Base-by-base conservation (phyloP, 2,888 invertebrate species). In the Ommatoiulus sabulosus region DNA sequence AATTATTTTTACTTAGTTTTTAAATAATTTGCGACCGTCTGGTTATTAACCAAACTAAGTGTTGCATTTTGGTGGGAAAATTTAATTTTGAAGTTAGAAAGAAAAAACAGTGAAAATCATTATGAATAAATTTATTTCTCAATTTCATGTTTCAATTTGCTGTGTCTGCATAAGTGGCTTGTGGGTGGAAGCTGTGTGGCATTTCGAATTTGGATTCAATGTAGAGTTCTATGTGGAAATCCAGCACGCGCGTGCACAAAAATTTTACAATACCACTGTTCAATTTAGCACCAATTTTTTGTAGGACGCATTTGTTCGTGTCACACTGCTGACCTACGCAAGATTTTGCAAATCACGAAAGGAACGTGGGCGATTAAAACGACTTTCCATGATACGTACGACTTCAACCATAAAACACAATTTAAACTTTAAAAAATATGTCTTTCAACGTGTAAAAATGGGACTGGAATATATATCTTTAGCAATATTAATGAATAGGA, bases 391-490 rank as follows among this genome's bases (percentile, higher is more conserved):
- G 48, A 48, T 48, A 3, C 63, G n/a, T 63, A 6, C 63, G 63
- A 63, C 7, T 80, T 4, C 80, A 15, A 72, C 24, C 72, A 24
- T 72, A n/a, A 35, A 80, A 80, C 80, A 80, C 35, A 80, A 80
- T 80, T 80, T 80, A 80, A 80, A 80, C 80, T 80, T 80, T 80
- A 80, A 80, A 35, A 80, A 80, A 80, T 80, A 80, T 35, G 80
- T 80, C 35, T 35, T 80, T 80, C 35, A 80, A 80, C 80, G 80
- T 80, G 80, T 80, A 80, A 80, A 80, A 80, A 80, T 80, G 80
- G 80, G 80, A 35, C 80, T 80, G 80, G 80, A 24, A 80, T 80
- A 80, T 80, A 52, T 72, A 72, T 72, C 72, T 80, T 35, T 80
- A 80, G 80, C 80, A 80, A 80, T 15, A 72, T 72, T 72, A 80